Evolutionary conservation across 2,797 vertebrate genomes (phyloP).

Genomic region (Anabas testudineus): DNA sequence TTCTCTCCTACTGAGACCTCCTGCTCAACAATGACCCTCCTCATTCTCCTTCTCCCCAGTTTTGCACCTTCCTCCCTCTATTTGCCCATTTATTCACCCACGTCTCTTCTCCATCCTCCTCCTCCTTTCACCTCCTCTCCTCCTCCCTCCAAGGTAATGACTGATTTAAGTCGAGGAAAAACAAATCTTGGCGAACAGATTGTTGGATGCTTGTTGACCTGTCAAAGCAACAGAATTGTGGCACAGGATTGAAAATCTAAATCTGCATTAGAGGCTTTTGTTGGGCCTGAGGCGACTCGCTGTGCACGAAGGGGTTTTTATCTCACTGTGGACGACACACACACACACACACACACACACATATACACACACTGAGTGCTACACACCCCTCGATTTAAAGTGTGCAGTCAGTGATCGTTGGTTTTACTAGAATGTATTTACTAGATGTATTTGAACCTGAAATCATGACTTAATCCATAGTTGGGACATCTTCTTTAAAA

Average conservation of each 20-base stretch:
- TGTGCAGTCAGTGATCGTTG: no score
- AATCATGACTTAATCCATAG: no score
- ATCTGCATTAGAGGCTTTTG: conserved; percentile 85
- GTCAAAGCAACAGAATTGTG: conserved; percentile 74
- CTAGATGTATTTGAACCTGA: no score
- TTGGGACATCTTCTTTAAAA: no score
- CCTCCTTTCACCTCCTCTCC: conserved; percentile 15
- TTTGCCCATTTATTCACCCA: not conserved
- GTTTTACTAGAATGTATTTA: no score
- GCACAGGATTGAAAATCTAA: conserved; percentile 82
- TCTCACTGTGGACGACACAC: conserved; percentile 39
- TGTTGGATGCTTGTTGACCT: conserved; percentile 79
- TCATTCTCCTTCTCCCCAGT: not conserved
- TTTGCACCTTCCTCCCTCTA: not conserved
- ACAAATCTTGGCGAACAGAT: conserved; percentile 76
- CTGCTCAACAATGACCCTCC: not conserved
- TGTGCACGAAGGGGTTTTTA: conserved; percentile 78
- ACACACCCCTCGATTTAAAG: conserved; percentile 26
- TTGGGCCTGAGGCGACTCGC: conserved; percentile 72
- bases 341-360: conserved; percentile 34
- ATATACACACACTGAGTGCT: conserved; percentile 29
- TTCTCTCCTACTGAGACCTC: conserved; percentile 11
- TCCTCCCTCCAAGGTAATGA: conserved; percentile 44
- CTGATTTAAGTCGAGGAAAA: conserved; percentile 61
- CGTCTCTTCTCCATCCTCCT: not conserved